phyloP scores from a whole-genome alignment of 2,113 vertebrate genomes.

The Hiodon tergisus region DNA sequence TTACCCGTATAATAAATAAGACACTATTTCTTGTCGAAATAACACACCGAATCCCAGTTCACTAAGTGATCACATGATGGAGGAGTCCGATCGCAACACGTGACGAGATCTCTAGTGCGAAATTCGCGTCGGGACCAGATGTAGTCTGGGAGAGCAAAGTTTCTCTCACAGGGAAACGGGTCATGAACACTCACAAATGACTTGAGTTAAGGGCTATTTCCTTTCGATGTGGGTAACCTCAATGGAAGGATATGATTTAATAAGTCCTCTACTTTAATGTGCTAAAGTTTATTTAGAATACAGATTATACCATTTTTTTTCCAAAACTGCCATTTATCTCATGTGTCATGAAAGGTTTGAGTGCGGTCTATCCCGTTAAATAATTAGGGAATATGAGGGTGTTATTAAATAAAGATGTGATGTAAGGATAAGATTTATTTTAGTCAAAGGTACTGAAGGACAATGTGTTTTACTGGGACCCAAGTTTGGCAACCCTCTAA shows the following conservation, averaged over 20 bases:
- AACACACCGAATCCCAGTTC: neutral
- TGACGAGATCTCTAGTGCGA: too few relatives aligned
- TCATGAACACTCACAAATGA: conserved; percentile 60
- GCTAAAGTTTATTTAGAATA: conserved; percentile 65
- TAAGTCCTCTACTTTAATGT: conserved; percentile 65
- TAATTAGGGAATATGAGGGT: conserved; percentile 38
- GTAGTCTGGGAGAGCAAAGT: conserved; percentile 49
- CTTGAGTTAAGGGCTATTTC: conserved; percentile 58
- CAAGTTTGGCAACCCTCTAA: too few relatives aligned
- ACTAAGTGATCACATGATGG: neutral
- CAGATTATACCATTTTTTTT: conserved; percentile 56
- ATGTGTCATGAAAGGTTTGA: conserved; percentile 32
- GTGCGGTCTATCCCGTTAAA: conserved; percentile 31
- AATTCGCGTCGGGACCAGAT: conserved; percentile 28
- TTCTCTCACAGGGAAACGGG: conserved; percentile 54
- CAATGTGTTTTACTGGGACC: too few relatives aligned
- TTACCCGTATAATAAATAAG: too few relatives aligned
- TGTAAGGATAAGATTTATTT: neutral
- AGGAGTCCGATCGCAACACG: too few relatives aligned
- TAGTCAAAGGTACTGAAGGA: too few relatives aligned
- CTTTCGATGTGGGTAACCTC: conserved; percentile 64
- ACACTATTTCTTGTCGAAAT: too few relatives aligned
- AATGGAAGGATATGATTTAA: conserved; percentile 71
- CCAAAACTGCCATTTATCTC: conserved; percentile 56
- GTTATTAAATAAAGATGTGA: neutral